Conservation (phyloP, 2,113 vertebrate genomes). For the Lates calcarifer region DNA sequence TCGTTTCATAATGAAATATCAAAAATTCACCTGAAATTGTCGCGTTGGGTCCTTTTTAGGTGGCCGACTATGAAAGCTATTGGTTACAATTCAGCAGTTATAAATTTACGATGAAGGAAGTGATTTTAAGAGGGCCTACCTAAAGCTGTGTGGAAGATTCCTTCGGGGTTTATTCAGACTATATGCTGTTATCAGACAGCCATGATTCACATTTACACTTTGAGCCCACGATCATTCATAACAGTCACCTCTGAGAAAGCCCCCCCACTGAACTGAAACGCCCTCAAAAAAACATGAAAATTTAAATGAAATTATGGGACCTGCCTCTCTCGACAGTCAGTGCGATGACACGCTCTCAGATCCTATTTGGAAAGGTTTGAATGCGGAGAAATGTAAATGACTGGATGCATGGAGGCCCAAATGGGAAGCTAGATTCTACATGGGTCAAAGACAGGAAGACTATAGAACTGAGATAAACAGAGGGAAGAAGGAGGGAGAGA, state of each 20-base stretch:
- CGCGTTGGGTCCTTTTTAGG: slow-evolving; percentile 53
- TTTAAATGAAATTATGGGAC: slow-evolving; percentile 70
- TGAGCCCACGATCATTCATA: slow-evolving; percentile 58
- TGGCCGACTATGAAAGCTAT: slow-evolving; percentile 58
- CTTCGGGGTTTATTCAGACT: slow-evolving; percentile 54
- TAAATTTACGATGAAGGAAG: slow-evolving; percentile 54
- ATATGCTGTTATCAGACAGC: slow-evolving; percentile 43
- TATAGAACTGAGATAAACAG: slow-evolving; percentile 78
- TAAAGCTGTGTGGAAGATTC: slow-evolving; percentile 56
- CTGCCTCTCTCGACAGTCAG: slow-evolving; percentile 69
- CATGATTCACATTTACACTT: slow-evolving; percentile 65
- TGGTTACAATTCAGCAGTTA: slow-evolving; percentile 63
- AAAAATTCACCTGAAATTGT: slow-evolving; percentile 57
- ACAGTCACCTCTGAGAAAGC: slow-evolving; percentile 48
- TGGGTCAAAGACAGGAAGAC: slow-evolving; percentile 82
- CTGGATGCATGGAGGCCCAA: slow-evolving; percentile 78
- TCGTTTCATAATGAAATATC: slow-evolving; percentile 64
- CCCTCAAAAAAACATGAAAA: slow-evolving; percentile 56
- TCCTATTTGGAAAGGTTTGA: slow-evolving; percentile 72
- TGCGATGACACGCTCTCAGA: slow-evolving; percentile 79
- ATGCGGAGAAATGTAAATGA: slow-evolving; percentile 75
- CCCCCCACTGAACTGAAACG: slow-evolving; percentile 37
- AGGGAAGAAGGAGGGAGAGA: slow-evolving; percentile 68
- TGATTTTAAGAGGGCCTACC: slow-evolving; percentile 36
- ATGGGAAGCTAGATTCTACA: slow-evolving; percentile 83